Conservation (phyloP, 2,113 vertebrate genomes). For the Tyrannus savana region DNA sequence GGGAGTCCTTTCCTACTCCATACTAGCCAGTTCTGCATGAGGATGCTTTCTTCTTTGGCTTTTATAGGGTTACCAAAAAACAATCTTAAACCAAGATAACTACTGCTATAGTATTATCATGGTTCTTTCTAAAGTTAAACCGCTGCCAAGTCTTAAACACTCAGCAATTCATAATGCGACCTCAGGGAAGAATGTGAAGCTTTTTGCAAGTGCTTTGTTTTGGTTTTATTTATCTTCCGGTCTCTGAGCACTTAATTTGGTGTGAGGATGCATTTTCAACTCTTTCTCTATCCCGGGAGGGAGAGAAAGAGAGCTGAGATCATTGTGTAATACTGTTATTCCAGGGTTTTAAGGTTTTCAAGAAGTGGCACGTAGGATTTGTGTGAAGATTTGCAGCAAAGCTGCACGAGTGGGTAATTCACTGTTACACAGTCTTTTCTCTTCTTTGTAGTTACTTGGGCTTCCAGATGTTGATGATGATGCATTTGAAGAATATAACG, state of each 20-base stretch:
- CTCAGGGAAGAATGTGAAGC: background rate
- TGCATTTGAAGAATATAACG: constrained; percentile 95
- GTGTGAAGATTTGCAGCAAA: background rate
- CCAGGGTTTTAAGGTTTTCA: background rate
- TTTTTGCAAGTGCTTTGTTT: constrained; percentile 3
- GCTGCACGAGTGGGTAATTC: background rate
- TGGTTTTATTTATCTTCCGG: constrained; percentile 4
- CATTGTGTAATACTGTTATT: background rate
- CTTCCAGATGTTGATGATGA: constrained; percentile 96
- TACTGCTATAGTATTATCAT: background rate
- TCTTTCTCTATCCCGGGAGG: background rate
- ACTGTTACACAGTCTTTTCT: constrained; percentile 46
- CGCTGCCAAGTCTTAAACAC: background rate
- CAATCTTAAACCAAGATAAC: background rate
- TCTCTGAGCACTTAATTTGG: constrained; percentile 25
- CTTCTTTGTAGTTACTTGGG: constrained; percentile 86
- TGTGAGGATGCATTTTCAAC: constrained; percentile 3
- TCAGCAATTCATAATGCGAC: background rate
- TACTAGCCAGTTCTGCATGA: background rate
- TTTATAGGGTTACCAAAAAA: background rate
- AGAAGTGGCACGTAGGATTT: background rate
- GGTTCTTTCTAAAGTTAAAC: background rate
- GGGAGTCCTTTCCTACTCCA: background rate
- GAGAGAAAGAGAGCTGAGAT: background rate
- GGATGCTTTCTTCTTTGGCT: background rate